A percentile compares a stretch with the other conserved stretches of the same genome.
These are phyloP conservation scores for Thunnus thynnus DNA, from an alignment of 2,113 vertebrate genomes.

Conservation along the genomic window DNA sequence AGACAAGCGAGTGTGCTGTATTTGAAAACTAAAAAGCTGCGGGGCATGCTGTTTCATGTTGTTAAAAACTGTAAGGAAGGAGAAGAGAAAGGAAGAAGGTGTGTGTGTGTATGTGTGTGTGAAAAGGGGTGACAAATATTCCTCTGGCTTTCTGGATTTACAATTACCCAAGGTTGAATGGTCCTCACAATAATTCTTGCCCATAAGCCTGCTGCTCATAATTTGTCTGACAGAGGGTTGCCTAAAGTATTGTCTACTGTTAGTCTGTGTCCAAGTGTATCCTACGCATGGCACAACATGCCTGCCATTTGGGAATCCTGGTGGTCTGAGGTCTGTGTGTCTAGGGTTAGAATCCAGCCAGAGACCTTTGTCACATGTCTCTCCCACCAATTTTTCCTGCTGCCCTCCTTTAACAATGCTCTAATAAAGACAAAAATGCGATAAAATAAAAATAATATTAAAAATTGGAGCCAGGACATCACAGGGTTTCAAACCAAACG, in stretches of 20 bases:
- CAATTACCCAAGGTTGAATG: conserved; percentile 68
- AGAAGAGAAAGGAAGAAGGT: conserved; percentile 51
- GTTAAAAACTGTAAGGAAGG: conserved; percentile 65
- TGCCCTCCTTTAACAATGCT: background rate
- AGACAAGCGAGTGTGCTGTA: conserved; percentile 56
- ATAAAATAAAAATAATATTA: background rate
- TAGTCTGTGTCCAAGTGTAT: conserved; percentile 24
- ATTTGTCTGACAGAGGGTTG: conserved; percentile 60
- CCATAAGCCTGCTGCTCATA: conserved; percentile 47
- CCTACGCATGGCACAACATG: conserved; percentile 24
- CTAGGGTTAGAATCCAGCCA: background rate
- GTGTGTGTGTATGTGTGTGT: conserved; percentile 28
- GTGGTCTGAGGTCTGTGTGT: conserved; percentile 12
- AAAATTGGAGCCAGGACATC: conserved; percentile 2
- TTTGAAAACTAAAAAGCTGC: conserved; percentile 74
- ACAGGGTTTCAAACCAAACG: conserved; percentile 37
- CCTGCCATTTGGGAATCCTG: conserved; percentile 23
- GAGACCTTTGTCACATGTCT: background rate
- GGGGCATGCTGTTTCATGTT: conserved; percentile 73
- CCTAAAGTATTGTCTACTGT: conserved; percentile 53
- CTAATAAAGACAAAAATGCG: background rate
- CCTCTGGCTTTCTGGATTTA: conserved; percentile 65
- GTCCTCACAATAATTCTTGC: conserved; percentile 59
- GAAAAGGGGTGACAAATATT: conserved; percentile 56
- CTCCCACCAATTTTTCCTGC: background rate